Base-by-base conservation (phyloP, 2,888 invertebrate genomes). In the Dolichopus griseipennis region DNA sequence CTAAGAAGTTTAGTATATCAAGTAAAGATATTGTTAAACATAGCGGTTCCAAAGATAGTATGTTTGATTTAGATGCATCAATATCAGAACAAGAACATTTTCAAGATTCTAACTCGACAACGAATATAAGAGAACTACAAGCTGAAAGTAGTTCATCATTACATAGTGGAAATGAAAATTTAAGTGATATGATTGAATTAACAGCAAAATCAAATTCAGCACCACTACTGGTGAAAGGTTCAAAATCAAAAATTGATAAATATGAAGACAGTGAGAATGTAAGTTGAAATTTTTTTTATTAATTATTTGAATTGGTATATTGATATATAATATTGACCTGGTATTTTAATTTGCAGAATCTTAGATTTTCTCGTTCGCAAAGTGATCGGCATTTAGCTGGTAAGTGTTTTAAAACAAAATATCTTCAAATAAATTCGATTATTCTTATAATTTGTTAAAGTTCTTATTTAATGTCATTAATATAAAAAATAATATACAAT, bases 341-440 rank as follows among this genome's bases (percentile, higher is more conserved):
- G 9, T 71, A 68, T 71, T 70, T 69, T 69, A 64, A 21, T 64
- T 73, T 74, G 69, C 75, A 81, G 81, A 78, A 78, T 71, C 75
- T 81, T 75, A 78, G 81, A 70, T 81, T 80, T 77, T 81, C 81
- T 70, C 78, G 81, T 71, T 81, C 81, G 43, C 81, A 81, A 75
- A 81, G 81, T 76, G 81, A 81, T 78, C 78, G 81, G 75, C 80
- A 81, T 75, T 80, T 81, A 76, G 81, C 81, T 76, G 81, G 81
- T 81, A 76, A 81, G 81, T 80, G 22, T 63, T 34, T 27, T 27
- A 27, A n/a, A n/a, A n/a, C n/a, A n/a, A n/a, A n/a, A n/a, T n/a
- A n/a, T n/a, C n/a, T n/a, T n/a, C n/a, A n/a, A n/a, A n/a, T n/a
- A n/a, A n/a, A n/a, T n/a, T n/a, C n/a, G n/a, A n/a, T n/a, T n/a